A percentile compares a stretch with the other conserved stretches of the same genome.
These are phyloP conservation scores for Leptoclinus maculatus DNA, from an alignment of 2,797 vertebrate species.

Conservation along the genomic window DNA sequence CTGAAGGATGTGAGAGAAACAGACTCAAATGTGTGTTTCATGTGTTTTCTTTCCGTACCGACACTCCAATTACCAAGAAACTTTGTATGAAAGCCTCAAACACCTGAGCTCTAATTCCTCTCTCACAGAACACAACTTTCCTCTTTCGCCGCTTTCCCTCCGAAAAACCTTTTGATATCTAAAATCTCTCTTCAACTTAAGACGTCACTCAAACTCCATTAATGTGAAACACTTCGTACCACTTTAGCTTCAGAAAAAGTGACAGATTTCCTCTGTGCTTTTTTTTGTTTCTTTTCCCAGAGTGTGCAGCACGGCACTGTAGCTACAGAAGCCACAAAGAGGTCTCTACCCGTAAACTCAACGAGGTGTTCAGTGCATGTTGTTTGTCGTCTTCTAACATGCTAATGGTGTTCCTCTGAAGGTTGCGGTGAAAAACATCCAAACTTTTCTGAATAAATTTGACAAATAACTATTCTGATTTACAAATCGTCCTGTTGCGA, in stretches of 20 bases:
- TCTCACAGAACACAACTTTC: slow-evolving; percentile 47
- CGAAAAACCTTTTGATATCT: slow-evolving; percentile 60
- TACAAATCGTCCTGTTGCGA: background rate
- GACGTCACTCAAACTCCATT: slow-evolving; percentile 56
- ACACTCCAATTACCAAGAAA: slow-evolving; percentile 80
- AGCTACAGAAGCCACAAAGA: slow-evolving; percentile 15
- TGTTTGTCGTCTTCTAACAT: slow-evolving; percentile 12
- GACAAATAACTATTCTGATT: background rate
- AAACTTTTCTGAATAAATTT: slow-evolving; percentile 9
- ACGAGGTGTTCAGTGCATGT: background rate
- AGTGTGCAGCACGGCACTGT: background rate
- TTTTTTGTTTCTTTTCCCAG: background rate
- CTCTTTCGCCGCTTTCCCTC: slow-evolving; percentile 28
- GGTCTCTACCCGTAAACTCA: background rate
- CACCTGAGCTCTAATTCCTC: slow-evolving; percentile 74
- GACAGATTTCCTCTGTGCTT: background rate
- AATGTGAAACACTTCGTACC: slow-evolving; percentile 43
- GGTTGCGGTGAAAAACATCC: background rate
- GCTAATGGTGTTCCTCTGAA: background rate
- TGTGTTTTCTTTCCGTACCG: slow-evolving; percentile 72
- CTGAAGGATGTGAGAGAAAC: slow-evolving; percentile 59
- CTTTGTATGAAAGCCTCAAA: slow-evolving; percentile 73
- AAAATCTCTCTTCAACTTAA: slow-evolving; percentile 55
- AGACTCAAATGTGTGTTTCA: slow-evolving; percentile 73
- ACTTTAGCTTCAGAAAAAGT: slow-evolving; percentile 41